Percentiles rank a stretch among this genome's conserved stretches.
Conservation (phyloP, 2,797 vertebrate genomes). For the Tragelaphus oryx region DNA sequence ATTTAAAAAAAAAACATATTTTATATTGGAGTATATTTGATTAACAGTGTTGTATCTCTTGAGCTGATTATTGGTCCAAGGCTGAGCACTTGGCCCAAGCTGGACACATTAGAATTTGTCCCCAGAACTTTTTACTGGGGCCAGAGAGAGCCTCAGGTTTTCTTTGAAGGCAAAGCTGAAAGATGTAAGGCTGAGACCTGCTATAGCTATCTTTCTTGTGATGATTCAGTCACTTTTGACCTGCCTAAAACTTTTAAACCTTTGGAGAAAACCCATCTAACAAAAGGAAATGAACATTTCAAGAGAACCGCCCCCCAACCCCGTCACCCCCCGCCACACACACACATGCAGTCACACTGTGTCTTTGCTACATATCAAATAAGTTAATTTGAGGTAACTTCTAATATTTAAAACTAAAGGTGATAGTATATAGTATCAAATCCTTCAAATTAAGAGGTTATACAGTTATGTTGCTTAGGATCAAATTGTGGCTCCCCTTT, state of each 20-base stretch:
- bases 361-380: background rate
- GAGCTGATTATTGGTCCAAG: background rate
- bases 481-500: background rate
- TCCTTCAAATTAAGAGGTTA: background rate
- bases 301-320: background rate
- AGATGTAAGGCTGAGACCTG: background rate
- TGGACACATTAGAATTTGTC: background rate
- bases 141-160: background rate
- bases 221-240: background rate
- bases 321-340: fast-evolving
- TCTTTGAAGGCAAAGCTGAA: background rate
- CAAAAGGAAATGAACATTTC: background rate
- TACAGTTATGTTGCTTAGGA: background rate
- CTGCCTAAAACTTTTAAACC: background rate
- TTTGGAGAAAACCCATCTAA: background rate
- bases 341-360: background rate
- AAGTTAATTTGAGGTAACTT: background rate
- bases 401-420: background rate
- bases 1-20: background rate
- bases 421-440: background rate
- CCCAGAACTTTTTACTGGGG: background rate
- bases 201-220: background rate
- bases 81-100: background rate
- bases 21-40: background rate
- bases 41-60: background rate